Base-by-base conservation (phyloP, 2,888 invertebrate species). In the Orthonevra nobilis region DNA sequence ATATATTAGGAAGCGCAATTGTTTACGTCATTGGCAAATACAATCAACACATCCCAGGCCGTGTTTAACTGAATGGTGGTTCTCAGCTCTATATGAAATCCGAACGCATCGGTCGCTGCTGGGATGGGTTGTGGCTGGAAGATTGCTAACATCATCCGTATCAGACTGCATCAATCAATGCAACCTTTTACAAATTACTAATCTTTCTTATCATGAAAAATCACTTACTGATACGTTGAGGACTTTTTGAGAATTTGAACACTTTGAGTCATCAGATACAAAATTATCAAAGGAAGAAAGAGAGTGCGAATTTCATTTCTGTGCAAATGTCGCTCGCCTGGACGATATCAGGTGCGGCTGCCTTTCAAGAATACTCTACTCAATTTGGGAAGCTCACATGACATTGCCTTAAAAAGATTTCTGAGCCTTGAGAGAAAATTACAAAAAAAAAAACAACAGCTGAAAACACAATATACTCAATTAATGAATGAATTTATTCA, bases 361-460 rank as follows among this genome's bases (percentile, higher is more conserved):
- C 70, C 52, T 12, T 61, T 52, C 6, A 70, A 61, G 30, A 9
- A 10, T 10, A 38, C 14, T 17, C 32, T 46, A 12, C 7, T 48
- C 28, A 56, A 12, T 4, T 44, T 73, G 9, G 64, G 50, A 12
- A 48, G 36, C 34, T 64, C 64, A 6, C 66, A 60, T 28, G 60
- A 66, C 7, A 44, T 60, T 32, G 60, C 60, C 23, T n/a, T 60
- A 32, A 74, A 61, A n/a, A 68, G 68, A 44, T 74, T 68, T 40
- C 20, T 68, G 14, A 52, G 38, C 14, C 19, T 74, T n/a, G 48
- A 68, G 12, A 44, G 63, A 23, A 68, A 30, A 36, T 50, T 68
- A 17, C 14, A 40, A 5, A 74, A 32, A 44, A 38, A 66, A n/a
- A 20, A 14, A n/a, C n/a, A 5, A 10, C 36, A 60, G n/a, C 42